phyloP scores from a whole-genome alignment of 1,140 invertebrate species.

The Drosophila tropicalis region DNA sequence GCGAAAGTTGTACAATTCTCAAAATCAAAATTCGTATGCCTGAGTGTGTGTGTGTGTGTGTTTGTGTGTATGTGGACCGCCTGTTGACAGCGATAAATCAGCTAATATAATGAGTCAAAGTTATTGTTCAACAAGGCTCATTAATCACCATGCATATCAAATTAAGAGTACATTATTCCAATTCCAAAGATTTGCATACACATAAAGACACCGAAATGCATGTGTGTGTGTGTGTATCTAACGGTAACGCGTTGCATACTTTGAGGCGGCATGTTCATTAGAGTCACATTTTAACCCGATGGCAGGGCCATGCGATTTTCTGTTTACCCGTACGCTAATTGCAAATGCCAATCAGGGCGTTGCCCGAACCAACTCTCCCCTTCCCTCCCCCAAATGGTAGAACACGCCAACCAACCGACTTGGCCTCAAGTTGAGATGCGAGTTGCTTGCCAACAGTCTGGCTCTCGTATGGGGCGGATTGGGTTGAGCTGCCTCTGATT shows the following conservation, averaged over 20 bases:
- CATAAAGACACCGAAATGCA: background rate
- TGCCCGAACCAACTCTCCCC: slow-evolving; percentile 26
- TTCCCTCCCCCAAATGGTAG: slow-evolving; percentile 16
- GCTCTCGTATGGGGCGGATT: slow-evolving; percentile 15
- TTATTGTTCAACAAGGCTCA: slow-evolving; percentile 64
- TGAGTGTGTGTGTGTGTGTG: slow-evolving; percentile 9
- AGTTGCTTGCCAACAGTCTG: slow-evolving; percentile 14
- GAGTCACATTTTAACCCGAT: slow-evolving; percentile 23
- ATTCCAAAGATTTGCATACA: slow-evolving; percentile 40
- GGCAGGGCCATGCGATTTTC: slow-evolving; percentile 48
- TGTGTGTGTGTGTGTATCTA: slow-evolving; percentile 1
- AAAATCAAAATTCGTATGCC: slow-evolving; percentile 38
- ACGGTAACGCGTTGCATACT: slow-evolving; percentile 29
- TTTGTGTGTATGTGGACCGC: slow-evolving; percentile 29
- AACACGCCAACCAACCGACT: slow-evolving; percentile 39
- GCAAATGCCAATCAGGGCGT: slow-evolving; percentile 80
- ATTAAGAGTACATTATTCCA: slow-evolving; percentile 78
- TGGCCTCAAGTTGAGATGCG: slow-evolving; percentile 41
- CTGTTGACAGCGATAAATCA: slow-evolving; percentile 76
- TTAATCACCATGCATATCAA: slow-evolving; percentile 74
- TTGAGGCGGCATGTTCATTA: slow-evolving; percentile 38
- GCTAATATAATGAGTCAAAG: slow-evolving; percentile 74
- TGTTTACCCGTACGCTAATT: slow-evolving; percentile 81
- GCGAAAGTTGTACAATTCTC: slow-evolving; percentile 54
- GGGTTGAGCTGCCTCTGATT: slow-evolving; percentile 63